Conservation (phyloP, 2,797 vertebrate genomes). For the Scomberomorus guttatus region DNA sequence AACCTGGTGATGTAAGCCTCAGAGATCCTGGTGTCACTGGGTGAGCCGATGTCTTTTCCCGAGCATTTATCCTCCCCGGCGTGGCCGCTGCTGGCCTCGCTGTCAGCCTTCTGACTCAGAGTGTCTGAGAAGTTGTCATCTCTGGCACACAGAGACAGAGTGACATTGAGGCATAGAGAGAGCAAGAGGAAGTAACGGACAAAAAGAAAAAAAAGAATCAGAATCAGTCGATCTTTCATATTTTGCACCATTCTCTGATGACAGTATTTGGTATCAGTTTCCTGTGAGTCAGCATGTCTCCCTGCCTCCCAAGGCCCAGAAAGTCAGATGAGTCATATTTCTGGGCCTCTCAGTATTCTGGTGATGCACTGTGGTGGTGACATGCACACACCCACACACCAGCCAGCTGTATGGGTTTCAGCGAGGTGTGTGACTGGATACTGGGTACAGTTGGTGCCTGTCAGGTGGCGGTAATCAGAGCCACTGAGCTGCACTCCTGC, state of each 20-base stretch:
- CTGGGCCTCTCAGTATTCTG: conserved; percentile 57
- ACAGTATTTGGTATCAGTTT: conserved; percentile 64
- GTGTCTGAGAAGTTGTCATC: conserved; percentile 98
- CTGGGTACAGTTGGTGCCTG: conserved; percentile 52
- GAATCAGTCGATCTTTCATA: conserved; percentile 55
- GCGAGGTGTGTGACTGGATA: conserved; percentile 48
- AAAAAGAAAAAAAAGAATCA: conserved; percentile 23
- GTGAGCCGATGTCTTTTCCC: conserved; percentile 93
- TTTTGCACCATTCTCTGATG: conserved; percentile 44
- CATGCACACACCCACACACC: conserved; percentile 14
- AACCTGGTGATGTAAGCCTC: conserved; percentile 92
- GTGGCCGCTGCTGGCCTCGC: conserved; percentile 96
- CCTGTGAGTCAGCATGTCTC: conserved; percentile 65
- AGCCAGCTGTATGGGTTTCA: conserved; percentile 49
- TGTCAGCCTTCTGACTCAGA: conserved; percentile 98
- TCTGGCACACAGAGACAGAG: conserved; percentile 80
- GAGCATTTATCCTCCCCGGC: conserved; percentile 93
- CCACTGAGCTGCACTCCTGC: conserved; percentile 45
- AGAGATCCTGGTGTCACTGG: conserved; percentile 90
- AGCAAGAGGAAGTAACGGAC: conserved; percentile 46
- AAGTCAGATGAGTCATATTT: conserved; percentile 72
- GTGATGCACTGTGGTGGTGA: conserved; percentile 37
- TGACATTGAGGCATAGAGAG: conserved; percentile 53
- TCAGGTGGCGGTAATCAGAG: conserved; percentile 65
- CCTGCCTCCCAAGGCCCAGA: conserved; percentile 42